Percentiles rank a stretch among this genome's conserved stretches.
phyloP scores from a whole-genome alignment of 2,888 invertebrate species.

The Incurvaria masculella region DNA sequence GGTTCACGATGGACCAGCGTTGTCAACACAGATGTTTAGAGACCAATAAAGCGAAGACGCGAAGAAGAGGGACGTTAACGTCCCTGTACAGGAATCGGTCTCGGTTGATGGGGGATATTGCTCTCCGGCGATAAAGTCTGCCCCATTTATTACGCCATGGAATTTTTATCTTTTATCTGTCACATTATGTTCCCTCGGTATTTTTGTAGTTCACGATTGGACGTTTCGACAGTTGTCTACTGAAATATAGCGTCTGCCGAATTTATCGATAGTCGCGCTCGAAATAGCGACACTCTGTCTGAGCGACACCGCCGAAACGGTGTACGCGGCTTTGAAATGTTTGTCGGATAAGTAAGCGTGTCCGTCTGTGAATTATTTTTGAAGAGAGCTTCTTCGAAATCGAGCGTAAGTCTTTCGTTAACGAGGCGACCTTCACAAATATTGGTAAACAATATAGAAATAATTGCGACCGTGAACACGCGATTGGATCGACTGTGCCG shows the following conservation, averaged over 20 bases:
- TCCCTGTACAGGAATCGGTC: no score
- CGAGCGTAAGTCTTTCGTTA: no score
- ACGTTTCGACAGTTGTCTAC: conserved; percentile 15
- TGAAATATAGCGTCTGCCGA: background rate
- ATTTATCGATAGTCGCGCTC: background rate
- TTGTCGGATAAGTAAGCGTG: background rate
- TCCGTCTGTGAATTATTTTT: background rate
- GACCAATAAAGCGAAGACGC: no score
- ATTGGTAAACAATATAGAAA: no score
- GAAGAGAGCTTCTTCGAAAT: no score
- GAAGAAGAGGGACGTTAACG: no score
- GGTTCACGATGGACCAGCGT: background rate
- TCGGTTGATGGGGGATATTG: no score
- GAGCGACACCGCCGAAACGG: background rate
- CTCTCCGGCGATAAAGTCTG: background rate
- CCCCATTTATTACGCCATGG: conserved; percentile 22
- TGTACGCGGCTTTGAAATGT: background rate
- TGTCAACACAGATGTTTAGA: background rate
- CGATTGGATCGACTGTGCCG: no score
- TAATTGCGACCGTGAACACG: no score
- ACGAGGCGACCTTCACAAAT: no score
- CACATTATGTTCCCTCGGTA: conserved; percentile 37
- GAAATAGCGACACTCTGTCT: background rate
- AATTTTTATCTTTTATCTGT: conserved; percentile 42
- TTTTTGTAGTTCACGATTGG: conserved; percentile 33